Percentiles rank a stretch among this genome's conserved stretches.
phyloP scores from a whole-genome alignment of 2,797 vertebrate genomes.

The Acanthis flammea region DNA sequence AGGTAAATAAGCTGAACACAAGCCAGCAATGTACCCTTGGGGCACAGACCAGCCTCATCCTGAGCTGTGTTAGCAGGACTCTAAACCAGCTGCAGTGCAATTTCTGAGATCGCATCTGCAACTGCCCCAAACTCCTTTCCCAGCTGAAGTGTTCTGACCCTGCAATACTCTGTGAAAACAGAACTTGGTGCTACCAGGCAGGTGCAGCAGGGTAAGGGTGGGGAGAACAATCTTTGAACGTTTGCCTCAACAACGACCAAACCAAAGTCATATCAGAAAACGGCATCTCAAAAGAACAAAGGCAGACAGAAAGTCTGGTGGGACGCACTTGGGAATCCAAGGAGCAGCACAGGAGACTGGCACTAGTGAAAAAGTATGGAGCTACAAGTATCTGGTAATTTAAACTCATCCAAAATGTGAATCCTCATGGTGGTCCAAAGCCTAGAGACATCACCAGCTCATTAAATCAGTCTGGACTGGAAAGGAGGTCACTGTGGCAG shows the following conservation, averaged over 20 bases:
- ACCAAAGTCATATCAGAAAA: neutral
- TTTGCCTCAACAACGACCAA: neutral
- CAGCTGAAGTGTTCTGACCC: neutral
- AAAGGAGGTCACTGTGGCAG: neutral
- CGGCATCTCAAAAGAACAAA: neutral
- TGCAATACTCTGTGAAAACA: neutral
- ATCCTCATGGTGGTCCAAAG: neutral
- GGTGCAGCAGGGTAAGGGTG: neutral
- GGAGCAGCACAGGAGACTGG: neutral
- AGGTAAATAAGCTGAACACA: neutral
- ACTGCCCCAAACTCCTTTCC: neutral
- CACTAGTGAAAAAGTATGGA: neutral
- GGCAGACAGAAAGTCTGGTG: neutral
- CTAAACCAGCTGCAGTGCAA: neutral
- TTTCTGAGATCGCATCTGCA: neutral
- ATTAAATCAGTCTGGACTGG: neutral
- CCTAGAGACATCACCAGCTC: neutral
- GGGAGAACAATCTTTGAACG: rapidly evolving
- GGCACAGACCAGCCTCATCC: neutral
- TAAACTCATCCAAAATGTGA: neutral
- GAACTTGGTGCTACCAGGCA: neutral
- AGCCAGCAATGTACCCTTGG: neutral
- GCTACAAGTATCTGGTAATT: neutral
- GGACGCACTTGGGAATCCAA: neutral
- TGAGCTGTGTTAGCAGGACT: neutral